Base-by-base conservation (phyloP, 2,888 invertebrate genomes). In the Nomada lathburiana region DNA sequence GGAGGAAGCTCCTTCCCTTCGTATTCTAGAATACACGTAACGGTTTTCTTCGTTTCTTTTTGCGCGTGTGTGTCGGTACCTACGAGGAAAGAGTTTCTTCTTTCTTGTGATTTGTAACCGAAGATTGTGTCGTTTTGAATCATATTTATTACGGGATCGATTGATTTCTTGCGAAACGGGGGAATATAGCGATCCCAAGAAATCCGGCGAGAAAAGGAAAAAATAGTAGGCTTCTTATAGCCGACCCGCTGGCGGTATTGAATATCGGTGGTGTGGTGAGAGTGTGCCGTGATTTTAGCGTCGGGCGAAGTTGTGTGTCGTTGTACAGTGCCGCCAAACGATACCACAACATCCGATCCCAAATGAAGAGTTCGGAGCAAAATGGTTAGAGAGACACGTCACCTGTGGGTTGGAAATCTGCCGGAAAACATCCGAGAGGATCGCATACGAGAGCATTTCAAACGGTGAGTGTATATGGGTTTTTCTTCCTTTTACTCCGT, bases 361-460 rank as follows among this genome's bases (percentile, higher is more conserved):
- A 96, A 96, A 97, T 97, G 97, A 97, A 97, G 97, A 97, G 97
- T 97, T 96, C 96, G 97, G 97, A 97, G 97, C 97, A 98, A 97
- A 97, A 99, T 99, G 99, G 99, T 99, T 97, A 98, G 99, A 97
- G 98, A 99, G 98, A 98, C 98, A 97, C 98, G 99, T 97, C 98
- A 99, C 96, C 97, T 99, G 96, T 98, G 98, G 98, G 98, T 99
- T 97, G 99, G 98, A 97, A 99, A 98, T 97, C 98, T 99, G 97
- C 98, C 99, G 97, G 98, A 98, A 96, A 98, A 98, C 96, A 98
- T 98, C 96, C 97, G 98, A 94, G 98, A 98, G 96, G 98, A 98
- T 95, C 97, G 98, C 95, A 98, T 98, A 96, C 96, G 97, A 96
- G 98, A 98, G 95, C 98, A 98, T 96, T 98, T 99, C 96, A 98